A percentile compares a stretch with the other conserved stretches of the same genome.
These are phyloP conservation scores for Nebria salina DNA, from an alignment of 2,888 invertebrate species.

Conservation along the genomic window DNA sequence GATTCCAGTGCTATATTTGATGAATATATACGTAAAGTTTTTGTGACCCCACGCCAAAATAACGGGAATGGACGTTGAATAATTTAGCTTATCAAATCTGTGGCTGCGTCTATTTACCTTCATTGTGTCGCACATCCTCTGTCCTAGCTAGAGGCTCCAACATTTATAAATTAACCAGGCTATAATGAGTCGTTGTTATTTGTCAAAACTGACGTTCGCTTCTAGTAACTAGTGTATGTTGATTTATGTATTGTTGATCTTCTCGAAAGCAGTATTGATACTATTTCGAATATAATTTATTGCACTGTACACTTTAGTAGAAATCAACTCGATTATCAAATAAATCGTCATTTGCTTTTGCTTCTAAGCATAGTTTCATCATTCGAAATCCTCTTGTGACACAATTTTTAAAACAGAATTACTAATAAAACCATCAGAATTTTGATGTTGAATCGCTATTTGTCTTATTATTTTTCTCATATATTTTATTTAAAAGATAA, in stretches of 20 bases:
- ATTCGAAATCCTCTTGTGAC: no score
- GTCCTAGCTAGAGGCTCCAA: background rate
- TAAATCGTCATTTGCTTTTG: background rate
- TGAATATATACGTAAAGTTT: background rate
- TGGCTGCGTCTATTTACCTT: constrained; percentile 14
- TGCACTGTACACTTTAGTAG: background rate
- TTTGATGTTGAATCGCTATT: no score
- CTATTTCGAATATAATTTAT: background rate
- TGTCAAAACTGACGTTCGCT: constrained; percentile 17
- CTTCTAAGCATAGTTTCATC: background rate
- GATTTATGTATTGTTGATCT: constrained; percentile 19
- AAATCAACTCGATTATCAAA: background rate
- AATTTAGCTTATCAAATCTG: constrained; percentile 24
- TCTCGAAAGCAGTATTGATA: background rate
- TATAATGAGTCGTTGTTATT: constrained; percentile 16
- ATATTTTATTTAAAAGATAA: no score
- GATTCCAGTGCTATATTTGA: background rate
- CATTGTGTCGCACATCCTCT: background rate
- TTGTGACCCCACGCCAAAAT: no score
- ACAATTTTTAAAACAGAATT: no score
- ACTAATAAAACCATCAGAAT: no score
- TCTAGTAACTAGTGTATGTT: background rate
- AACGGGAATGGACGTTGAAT: constrained; percentile 15
- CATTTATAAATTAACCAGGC: constrained; percentile 27
- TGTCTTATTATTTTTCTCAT: no score